Conservation (phyloP, 2,797 vertebrate genomes). For the Otolemur crassicaudatus region DNA sequence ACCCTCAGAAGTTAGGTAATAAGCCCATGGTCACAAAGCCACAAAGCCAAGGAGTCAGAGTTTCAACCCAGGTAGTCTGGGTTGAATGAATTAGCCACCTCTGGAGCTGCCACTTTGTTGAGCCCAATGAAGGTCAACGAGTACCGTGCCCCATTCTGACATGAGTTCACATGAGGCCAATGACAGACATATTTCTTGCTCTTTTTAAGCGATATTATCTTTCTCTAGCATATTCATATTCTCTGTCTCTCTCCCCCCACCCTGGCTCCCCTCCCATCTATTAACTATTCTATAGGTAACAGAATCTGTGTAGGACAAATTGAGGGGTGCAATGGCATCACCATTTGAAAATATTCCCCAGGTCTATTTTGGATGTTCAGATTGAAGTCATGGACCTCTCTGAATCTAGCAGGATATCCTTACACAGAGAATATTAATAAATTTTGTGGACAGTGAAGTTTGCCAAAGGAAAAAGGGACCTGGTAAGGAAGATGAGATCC, state of each 20-base stretch:
- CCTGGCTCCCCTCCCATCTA: too few species aligned
- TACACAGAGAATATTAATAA: background rate
- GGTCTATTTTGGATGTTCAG: background rate
- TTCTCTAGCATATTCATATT: background rate
- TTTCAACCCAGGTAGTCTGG: background rate
- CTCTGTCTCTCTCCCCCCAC: background rate
- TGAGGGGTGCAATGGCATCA: background rate
- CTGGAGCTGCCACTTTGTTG: background rate
- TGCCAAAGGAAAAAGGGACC: background rate
- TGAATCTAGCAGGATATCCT: background rate
- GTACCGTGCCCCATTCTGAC: background rate
- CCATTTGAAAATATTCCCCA: slow-evolving; percentile 11
- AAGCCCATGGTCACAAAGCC: background rate
- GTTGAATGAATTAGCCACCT: too few species aligned
- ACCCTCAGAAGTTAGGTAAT: background rate
- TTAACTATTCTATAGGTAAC: background rate
- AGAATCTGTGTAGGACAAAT: background rate
- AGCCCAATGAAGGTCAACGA: background rate
- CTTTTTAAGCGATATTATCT: background rate
- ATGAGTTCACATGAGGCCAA: background rate
- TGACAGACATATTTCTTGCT: background rate
- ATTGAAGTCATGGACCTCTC: background rate
- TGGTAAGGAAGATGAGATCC: background rate
- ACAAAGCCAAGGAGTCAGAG: background rate
- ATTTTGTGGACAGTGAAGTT: background rate